Percentiles rank a stretch among this genome's conserved stretches.
phyloP scores from a whole-genome alignment of 35 echinoderm and acorn worm species.

The Hemicentrotus pulcherrimus region DNA sequence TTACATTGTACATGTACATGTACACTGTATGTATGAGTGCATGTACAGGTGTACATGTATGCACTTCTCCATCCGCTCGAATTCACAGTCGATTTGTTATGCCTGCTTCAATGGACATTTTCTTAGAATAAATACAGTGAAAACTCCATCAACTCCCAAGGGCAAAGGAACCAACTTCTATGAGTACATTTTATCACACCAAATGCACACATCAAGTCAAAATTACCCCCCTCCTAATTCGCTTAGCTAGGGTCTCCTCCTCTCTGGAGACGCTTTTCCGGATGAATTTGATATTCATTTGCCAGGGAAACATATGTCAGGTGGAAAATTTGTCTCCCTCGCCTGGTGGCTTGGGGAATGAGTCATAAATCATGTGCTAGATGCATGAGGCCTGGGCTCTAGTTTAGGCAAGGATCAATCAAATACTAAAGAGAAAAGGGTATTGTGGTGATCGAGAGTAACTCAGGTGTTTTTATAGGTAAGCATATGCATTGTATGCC shows the following conservation, averaged over 20 bases:
- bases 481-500: too few species aligned
- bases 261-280: neutral
- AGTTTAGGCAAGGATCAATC: neutral
- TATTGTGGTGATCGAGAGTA: neutral
- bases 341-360: neutral
- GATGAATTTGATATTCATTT: neutral
- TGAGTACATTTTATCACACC: neutral
- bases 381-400: neutral
- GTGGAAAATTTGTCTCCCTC: conserved; percentile 10
- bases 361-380: neutral
- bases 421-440: neutral
- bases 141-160: neutral
- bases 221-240: neutral
- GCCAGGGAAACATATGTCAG: neutral
- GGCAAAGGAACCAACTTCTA: neutral
- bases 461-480: neutral
- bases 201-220: neutral
- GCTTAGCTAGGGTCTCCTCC: neutral
- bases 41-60: neutral
- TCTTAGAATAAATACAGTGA: neutral
- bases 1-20: too few species aligned
- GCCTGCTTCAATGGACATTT: neutral
- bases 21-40: too few species aligned
- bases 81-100: neutral
- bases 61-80: neutral